Evolutionary conservation across 2,797 vertebrate genomes (phyloP).

Genomic region (Neomorphus geoffroyi): DNA sequence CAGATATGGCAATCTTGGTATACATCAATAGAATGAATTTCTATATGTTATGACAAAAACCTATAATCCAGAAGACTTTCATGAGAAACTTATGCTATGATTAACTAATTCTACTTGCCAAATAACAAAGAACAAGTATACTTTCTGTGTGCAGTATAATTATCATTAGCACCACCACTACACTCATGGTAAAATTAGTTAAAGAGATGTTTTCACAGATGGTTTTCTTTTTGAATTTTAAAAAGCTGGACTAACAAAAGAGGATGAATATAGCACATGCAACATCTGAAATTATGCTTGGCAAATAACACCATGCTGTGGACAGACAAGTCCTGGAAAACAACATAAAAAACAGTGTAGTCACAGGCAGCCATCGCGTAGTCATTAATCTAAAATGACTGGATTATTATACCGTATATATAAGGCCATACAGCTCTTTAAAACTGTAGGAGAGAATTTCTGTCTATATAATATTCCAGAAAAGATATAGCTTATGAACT

Average conservation of each 20-base stretch:
- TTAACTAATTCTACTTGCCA: conserved; percentile 37
- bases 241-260: conserved; percentile 31
- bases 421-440: neutral
- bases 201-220: conserved; percentile 43
- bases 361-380: neutral
- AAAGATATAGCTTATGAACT: neutral
- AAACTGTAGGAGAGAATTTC: neutral
- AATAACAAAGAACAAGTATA: neutral
- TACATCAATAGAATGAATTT: neutral
- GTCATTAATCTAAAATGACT: neutral
- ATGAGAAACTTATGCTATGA: neutral
- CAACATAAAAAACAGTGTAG: neutral
- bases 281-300: conserved; percentile 17
- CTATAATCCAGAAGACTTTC: neutral
- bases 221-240: conserved; percentile 31
- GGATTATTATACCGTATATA: neutral
- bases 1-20: neutral
- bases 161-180: conserved; percentile 26
- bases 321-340: neutral
- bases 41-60: neutral
- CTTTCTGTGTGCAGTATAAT: conserved; percentile 27
- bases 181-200: conserved; percentile 23
- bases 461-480: neutral
- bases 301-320: conserved; percentile 3
- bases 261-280: neutral